These are phyloP conservation scores for Odocoileus virginianus DNA, from an alignment of 2,113 vertebrate species.

Conservation along the genomic window DNA sequence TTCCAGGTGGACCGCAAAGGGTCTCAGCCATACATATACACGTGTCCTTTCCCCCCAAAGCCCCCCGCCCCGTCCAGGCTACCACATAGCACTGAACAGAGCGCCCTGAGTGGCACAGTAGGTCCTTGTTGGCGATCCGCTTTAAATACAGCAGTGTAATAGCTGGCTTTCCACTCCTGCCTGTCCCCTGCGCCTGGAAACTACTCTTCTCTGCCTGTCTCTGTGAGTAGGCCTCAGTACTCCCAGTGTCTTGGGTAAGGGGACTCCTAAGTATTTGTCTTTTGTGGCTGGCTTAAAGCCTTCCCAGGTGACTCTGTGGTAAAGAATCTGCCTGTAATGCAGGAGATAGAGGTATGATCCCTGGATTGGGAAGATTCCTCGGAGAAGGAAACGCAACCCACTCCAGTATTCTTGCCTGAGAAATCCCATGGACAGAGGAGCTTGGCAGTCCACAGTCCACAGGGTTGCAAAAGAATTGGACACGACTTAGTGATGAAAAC, in stretches of 20 bases:
- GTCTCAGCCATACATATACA: neutral
- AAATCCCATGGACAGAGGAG: neutral
- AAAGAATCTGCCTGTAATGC: neutral
- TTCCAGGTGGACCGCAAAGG: neutral
- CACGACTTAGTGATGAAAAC: neutral
- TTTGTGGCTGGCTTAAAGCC: neutral
- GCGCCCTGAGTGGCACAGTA: neutral
- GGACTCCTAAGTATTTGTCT: rapidly evolving
- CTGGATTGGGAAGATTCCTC: neutral
- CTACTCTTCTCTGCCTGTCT: neutral
- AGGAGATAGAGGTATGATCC: neutral
- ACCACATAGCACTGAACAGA: neutral
- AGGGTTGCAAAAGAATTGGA: neutral
- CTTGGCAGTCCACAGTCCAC: neutral
- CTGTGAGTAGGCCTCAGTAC: rapidly evolving
- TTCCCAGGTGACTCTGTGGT: neutral
- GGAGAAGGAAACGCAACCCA: neutral
- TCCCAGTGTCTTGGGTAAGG: rapidly evolving
- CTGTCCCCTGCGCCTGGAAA: too few species aligned
- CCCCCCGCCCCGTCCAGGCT: neutral
- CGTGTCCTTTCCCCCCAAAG: neutral
- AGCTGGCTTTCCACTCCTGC: neutral
- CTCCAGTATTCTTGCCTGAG: neutral
- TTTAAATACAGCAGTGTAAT: neutral
- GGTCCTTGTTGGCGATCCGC: neutral